Base-by-base conservation (phyloP, 2,797 vertebrate genomes). In the Phalanger gymnotis region DNA sequence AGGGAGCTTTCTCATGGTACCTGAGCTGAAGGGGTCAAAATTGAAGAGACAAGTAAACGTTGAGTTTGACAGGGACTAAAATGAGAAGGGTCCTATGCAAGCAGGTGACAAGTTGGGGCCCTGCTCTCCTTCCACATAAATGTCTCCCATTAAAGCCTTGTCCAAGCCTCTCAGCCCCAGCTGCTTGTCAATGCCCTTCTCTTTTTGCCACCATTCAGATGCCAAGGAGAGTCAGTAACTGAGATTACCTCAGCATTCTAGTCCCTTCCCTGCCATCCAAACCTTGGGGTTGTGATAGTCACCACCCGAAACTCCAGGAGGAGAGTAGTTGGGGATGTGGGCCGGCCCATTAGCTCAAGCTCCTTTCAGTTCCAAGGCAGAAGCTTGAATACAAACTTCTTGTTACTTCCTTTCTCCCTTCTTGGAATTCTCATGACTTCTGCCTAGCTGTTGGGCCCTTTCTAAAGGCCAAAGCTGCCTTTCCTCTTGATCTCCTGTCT, bases 161-260 rank as follows among this genome's bases (percentile, higher is more conserved):
- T 16, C n/a, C 11, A 58, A 58, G 30, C 30, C 30, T 16, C 61
- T 9, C 5, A 0, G 16, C n/a, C 16, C 61, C 27, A 27, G 9
- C 58, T 93, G 52, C 96, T 93, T 96, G 61, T 91, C 96, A 96
- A 13, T 91, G 90, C 94, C 52, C 91, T 14, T 94, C 47, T 94
- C 47, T 16, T 87, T 51, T 95, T 13, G 87, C 47, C 40, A 95
- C 12, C 96, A 13, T 11, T 57, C 94, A 95, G 54, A 31, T 91
- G 58, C 94, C 95, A 95, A 95, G 92, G 51, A 95, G 73, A 93
- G 93, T 96, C 47, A 93, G 51, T 92, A 96, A 93, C 5, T 94
- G 54, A 94, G 28, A 95, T 90, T 58, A 97, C 91, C 56, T 95
- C 81, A 94, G 90, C 91, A 30, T 30, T 95, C 81, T 95, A 61